phyloP scores from a whole-genome alignment of 2,888 invertebrate species.

The Cephus sareptanus region DNA sequence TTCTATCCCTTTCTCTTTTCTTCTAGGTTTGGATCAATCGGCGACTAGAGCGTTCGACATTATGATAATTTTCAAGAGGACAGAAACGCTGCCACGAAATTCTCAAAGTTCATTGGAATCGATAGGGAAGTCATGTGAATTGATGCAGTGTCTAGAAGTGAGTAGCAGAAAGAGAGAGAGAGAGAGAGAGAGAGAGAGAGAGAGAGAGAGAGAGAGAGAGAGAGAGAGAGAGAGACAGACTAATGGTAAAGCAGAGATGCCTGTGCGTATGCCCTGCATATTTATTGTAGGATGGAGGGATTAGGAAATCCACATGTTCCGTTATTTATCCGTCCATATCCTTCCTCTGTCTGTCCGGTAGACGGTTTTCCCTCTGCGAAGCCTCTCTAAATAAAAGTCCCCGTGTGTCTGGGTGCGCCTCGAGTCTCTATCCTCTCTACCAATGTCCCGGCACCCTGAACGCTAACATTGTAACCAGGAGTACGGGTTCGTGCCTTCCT shows the following conservation, averaged over 20 bases:
- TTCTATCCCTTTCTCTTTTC: not conserved
- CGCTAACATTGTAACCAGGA: conserved; percentile 23
- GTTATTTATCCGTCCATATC: conserved; percentile 49
- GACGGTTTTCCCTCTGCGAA: conserved; percentile 31
- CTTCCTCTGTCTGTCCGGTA: conserved; percentile 47
- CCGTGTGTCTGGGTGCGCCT: not conserved
- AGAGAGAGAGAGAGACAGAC: too few relatives aligned
- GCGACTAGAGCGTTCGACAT: not conserved
- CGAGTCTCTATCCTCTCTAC: not conserved
- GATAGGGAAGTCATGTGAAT: not conserved
- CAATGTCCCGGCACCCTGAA: conserved; percentile 7
- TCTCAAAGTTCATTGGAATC: not conserved
- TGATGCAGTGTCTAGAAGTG: not conserved
- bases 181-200: too few relatives aligned
- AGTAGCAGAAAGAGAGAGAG: not conserved
- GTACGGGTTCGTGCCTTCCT: conserved; percentile 45
- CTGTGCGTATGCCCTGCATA: too few relatives aligned
- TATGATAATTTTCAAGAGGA: not conserved
- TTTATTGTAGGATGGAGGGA: not conserved
- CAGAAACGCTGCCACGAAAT: not conserved
- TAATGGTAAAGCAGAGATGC: too few relatives aligned
- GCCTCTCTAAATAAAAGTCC: conserved; percentile 44
- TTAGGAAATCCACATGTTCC: conserved; percentile 41
- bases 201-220: too few relatives aligned
- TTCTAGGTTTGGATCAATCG: not conserved